Base-by-base conservation (phyloP, 2,113 vertebrate genomes). In the Antennarius striatus region DNA sequence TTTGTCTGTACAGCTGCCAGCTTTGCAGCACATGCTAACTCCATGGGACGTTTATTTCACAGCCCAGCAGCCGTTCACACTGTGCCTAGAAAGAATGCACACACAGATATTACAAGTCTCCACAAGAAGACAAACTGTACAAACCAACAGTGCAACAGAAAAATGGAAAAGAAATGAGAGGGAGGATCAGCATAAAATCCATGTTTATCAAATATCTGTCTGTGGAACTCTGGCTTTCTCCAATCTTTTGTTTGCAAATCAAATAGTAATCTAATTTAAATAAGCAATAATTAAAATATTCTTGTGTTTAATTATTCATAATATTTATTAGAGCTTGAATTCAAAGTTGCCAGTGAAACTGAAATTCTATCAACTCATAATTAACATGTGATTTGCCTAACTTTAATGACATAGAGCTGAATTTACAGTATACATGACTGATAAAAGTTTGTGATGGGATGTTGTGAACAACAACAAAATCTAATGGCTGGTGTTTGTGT, bases 41-140 rank as follows among this genome's bases (percentile, higher is more conserved):
- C 75, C 69, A 63, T 76, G 73, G 78, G 80, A 85, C 71, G 46
- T 79, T 75, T 81, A 80, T 83, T 73, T 82, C 77, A 77, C 49
- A 48, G 80, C 76, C 71, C 71, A 82, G 80, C 64, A 67, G 68
- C 57, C 54, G 65, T 75, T 80, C 75, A 80, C 59, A 80, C 68
- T 75, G 75, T 65, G 75, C 63, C 52, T 17, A 56, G 66, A 73
- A 75, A 81, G 53, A 75, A 81, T 50, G 55, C 75, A 73, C 75
- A 70, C 73, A 68, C 53, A 68, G 62, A 81, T 83, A 54, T 77
- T 68, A 81, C 68, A 73, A 81, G 75, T 81, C 77, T 74, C 51
- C 3, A 12, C 56, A 80, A 82, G 40, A 73, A 74, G 46, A 64
- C 49, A 66, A 68, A 55, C 58, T 66, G 42, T n/a, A 75, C 51